Evolutionary conservation across 2,888 invertebrate genomes (phyloP).

Genomic region (Drosophila demipolita): DNA sequence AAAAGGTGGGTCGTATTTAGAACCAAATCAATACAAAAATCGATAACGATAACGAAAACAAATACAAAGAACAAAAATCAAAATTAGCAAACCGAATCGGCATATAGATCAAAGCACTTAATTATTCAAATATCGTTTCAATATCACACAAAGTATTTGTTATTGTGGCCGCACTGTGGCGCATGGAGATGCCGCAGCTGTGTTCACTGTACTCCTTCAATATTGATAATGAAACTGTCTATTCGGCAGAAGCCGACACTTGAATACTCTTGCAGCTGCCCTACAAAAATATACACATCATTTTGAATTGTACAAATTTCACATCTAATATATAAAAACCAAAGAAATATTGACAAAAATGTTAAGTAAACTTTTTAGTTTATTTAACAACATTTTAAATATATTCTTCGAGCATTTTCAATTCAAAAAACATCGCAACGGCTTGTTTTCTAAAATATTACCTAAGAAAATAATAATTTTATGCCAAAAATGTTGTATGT

Average conservation of each 20-base stretch:
- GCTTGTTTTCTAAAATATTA: background rate
- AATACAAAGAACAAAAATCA: background rate
- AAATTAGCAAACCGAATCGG: conserved; percentile 7
- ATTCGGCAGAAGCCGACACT: conserved; percentile 6
- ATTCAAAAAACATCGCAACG: background rate
- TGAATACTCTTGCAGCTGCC: conserved; percentile 11
- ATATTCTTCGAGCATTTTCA: background rate
- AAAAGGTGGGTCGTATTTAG: conserved; percentile 85
- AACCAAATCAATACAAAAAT: conserved; percentile 28
- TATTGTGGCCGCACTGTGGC: conserved; percentile 15
- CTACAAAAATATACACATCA: background rate
- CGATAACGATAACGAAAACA: background rate
- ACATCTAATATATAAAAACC: background rate
- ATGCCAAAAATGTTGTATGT: background rate
- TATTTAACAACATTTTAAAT: background rate
- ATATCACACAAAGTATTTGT: conserved; percentile 8
- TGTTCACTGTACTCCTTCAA: conserved; percentile 22
- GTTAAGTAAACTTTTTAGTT: background rate
- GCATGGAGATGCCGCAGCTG: conserved; percentile 44
- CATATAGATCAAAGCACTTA: conserved; percentile 12
- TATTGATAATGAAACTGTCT: background rate
- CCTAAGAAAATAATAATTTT: background rate
- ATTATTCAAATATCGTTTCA: conserved; percentile 2
- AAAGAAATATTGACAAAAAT: too few relatives aligned
- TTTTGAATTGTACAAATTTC: background rate